Conservation (phyloP, 2,888 invertebrate species). For the Nephrotoma guestfalica region DNA sequence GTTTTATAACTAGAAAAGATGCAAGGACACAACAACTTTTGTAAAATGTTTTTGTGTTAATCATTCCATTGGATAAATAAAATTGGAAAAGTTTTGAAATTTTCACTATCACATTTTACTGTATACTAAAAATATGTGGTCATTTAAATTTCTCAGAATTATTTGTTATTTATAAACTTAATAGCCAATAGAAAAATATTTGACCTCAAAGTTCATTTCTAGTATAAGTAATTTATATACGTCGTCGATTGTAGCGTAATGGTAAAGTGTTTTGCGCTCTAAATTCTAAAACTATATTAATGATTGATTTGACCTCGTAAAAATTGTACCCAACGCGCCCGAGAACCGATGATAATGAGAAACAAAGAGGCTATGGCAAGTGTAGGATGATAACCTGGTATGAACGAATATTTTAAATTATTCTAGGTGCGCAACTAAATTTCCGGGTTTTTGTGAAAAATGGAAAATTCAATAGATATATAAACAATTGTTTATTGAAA, state of each 20-base stretch:
- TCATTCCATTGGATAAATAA: not conserved
- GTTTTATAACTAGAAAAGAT: not conserved
- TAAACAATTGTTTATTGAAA: too few species aligned
- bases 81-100: not conserved
- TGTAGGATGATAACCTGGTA: too few species aligned
- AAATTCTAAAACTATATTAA: not conserved
- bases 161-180: not conserved
- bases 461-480: too few species aligned
- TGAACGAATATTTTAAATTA: too few species aligned
- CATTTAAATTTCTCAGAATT: not conserved
- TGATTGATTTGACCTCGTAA: too few species aligned
- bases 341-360: too few species aligned
- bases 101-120: not conserved
- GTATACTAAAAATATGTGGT: not conserved
- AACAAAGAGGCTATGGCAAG: too few species aligned
- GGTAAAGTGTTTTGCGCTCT: not conserved
- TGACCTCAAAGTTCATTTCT: not conserved
- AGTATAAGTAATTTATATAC: not conserved
- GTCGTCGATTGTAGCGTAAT: not conserved
- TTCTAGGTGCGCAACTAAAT: too few species aligned
- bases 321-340: too few species aligned
- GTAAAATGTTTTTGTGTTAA: not conserved
- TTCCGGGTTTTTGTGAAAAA: too few species aligned
- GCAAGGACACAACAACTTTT: not conserved
- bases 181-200: not conserved